Base-by-base conservation (phyloP, 1,140 invertebrate species). In the Bombus waltoni region DNA sequence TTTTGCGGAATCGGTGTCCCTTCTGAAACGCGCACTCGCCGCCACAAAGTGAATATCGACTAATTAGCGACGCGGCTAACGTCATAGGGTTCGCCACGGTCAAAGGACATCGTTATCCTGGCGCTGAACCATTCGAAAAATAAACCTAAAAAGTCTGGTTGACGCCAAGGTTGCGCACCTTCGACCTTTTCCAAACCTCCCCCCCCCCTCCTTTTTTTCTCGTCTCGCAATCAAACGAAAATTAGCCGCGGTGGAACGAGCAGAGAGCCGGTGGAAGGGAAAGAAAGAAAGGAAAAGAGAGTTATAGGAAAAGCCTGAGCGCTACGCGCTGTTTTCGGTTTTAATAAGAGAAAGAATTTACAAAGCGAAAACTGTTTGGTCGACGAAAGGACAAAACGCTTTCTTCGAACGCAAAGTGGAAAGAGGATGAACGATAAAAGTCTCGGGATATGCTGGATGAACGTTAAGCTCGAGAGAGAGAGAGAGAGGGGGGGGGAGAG, bases 211-310 rank as follows among this genome's bases (percentile, higher is more conserved):
- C n/a, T 53, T 77, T 38, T 76, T 66, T 70, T 70, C 79, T 85
- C 73, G 53, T 70, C 77, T 75, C 65, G 88, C 86, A 90, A 93
- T 93, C 90, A 93, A 93, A 93, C 87, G 87, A 90, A 91, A 93
- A 94, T 93, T 92, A 93, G 91, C 85, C 79, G 47, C 66, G 38
- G 38, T 42, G n/a, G 10, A 85, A 71, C 40, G 57, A 70, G 75
- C 72, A 83, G 32, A 83, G 68, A 18, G 71, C 72, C 59, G 28
- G 28, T 0, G 81, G 80, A 74, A 44, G 81, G 76, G 78, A 76
- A 82, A 90, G 88, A 72, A 76, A 74, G 80, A 87, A 28, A 44
- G 40, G 32, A 47, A 80, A 62, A 77, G 62, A 72, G 53, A 72
- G 62, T 53, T 77, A 82, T 28, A 38, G 28, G 22, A 71, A 72